These are phyloP conservation scores for Trichomalopsis sarcophagae DNA, from an alignment of 1,140 invertebrate species.

Conservation along the genomic window DNA sequence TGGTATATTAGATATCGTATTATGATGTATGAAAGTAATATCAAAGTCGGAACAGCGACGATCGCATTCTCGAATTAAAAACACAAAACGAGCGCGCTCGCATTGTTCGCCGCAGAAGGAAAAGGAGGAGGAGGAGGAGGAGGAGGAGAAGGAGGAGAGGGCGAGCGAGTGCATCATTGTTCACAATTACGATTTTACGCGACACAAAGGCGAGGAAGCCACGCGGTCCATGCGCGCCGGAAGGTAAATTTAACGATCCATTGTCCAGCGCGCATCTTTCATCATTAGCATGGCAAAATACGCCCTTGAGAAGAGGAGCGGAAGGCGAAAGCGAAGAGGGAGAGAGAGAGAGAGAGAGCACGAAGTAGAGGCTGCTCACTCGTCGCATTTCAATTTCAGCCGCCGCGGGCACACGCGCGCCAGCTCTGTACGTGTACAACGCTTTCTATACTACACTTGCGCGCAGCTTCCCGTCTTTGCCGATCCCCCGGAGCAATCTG, in stretches of 20 bases:
- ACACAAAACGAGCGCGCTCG: neutral
- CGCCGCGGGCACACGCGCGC: neutral
- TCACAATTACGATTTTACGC: slow-evolving; percentile 1
- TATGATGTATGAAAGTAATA: too few species aligned
- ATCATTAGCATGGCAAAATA: slow-evolving; percentile 3
- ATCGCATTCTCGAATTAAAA: neutral
- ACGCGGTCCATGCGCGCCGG: neutral
- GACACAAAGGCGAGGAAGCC: neutral
- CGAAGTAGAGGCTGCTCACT: neutral
- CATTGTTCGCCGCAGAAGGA: neutral
- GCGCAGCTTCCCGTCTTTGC: neutral
- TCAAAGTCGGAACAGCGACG: neutral
- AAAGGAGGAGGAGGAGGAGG: neutral
- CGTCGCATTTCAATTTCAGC: neutral
- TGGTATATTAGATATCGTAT: too few species aligned
- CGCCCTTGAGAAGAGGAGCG: neutral
- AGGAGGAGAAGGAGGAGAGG: neutral
- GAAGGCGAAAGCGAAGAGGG: neutral
- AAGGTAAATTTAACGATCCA: slow-evolving; percentile 17
- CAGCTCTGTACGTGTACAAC: neutral
- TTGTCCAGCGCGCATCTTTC: neutral
- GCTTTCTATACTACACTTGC: neutral
- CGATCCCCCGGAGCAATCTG: neutral
- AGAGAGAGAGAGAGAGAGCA: neutral
- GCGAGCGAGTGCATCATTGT: neutral